Conservation (phyloP, 2,888 invertebrate species). For the Halocaridina rubra region DNA sequence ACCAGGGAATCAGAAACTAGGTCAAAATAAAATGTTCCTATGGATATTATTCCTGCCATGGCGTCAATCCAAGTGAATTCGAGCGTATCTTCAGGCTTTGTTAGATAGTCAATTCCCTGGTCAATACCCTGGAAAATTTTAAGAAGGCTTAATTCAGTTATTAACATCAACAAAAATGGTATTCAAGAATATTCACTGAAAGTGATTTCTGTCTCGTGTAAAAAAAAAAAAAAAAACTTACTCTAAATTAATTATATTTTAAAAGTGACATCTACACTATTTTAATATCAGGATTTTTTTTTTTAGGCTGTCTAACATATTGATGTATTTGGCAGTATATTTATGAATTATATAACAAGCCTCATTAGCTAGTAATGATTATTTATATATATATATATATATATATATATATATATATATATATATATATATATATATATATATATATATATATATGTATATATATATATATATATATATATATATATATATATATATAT, state of each 20-base stretch:
- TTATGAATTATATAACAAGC: not conserved
- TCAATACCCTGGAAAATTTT: no score
- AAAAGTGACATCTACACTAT: no score
- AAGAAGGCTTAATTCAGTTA: no score
- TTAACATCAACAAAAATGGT: no score
- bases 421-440: conserved; percentile 10
- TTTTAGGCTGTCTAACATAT: no score
- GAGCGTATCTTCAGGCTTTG: conserved; percentile 33
- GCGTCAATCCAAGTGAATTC: conserved; percentile 45
- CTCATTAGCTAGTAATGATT: not conserved
- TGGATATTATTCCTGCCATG: conserved; percentile 37
- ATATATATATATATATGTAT: conserved; percentile 2
- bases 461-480: conserved; percentile 12
- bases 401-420: conserved; percentile 19
- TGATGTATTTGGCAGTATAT: no score
- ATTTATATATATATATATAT: conserved; percentile 13
- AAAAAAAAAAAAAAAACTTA: no score
- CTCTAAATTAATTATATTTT: no score
- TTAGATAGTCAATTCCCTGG: conserved; percentile 50
- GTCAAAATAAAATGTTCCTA: conserved; percentile 51
- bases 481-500: conserved; percentile 8
- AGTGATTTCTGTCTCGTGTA: no score
- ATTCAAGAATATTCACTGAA: no score
- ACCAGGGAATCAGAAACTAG: conserved; percentile 39
- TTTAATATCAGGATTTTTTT: no score